Conservation (phyloP, 2,797 vertebrate genomes). For the Cossypha caffra region DNA sequence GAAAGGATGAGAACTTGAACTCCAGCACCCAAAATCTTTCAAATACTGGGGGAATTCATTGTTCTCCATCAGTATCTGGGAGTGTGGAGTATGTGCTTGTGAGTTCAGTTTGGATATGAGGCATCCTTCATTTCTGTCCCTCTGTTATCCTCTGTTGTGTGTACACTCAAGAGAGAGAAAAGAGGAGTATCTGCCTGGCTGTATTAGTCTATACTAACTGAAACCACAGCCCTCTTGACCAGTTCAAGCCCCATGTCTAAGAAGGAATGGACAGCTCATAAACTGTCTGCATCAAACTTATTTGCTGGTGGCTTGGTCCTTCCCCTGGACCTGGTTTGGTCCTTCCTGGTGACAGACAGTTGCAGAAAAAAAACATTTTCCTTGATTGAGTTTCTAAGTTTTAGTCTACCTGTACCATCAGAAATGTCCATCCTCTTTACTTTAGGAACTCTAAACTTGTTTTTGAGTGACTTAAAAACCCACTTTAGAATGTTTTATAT, state of each 20-base stretch:
- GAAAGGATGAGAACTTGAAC: neutral
- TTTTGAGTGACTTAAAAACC: neutral
- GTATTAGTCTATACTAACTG: neutral
- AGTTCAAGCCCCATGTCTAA: neutral
- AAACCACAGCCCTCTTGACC: neutral
- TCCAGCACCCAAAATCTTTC: neutral
- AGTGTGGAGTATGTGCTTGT: neutral
- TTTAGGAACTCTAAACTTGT: neutral
- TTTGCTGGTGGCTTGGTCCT: neutral
- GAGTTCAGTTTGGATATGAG: neutral
- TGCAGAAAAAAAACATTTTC: neutral
- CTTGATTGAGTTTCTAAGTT: neutral
- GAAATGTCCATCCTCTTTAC: neutral
- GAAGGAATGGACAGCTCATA: neutral
- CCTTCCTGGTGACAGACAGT: neutral
- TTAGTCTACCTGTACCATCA: neutral
- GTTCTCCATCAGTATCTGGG: neutral
- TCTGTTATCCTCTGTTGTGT: accelerated
- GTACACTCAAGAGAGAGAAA: neutral
- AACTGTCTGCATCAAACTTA: neutral
- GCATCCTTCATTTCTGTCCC: neutral
- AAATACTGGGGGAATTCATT: accelerated
- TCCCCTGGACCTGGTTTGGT: neutral
- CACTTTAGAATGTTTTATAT: neutral
- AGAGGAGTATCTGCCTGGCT: neutral